These are phyloP conservation scores for Penaeus chinensis DNA, from an alignment of 1,140 invertebrate species.

Conservation along the genomic window DNA sequence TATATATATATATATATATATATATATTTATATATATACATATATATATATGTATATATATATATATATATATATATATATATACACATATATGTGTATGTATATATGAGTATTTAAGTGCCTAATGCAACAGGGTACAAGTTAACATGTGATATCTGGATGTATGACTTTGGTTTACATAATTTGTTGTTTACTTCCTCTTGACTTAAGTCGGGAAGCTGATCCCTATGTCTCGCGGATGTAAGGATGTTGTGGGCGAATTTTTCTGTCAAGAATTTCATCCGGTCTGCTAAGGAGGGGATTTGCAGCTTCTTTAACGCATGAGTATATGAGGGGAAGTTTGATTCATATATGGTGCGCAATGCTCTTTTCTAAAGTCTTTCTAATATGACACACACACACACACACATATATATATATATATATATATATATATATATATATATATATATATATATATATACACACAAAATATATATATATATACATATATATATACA, in stretches of 20 bases:
- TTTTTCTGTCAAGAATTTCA: no score
- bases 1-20: background rate
- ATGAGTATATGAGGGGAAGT: no score
- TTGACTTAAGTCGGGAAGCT: background rate
- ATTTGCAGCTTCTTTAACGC: no score
- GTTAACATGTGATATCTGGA: background rate
- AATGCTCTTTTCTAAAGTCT: no score
- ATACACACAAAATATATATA: background rate
- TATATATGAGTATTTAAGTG: background rate
- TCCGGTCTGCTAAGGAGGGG: no score
- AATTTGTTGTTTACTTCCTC: background rate
- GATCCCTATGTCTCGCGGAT: no score
- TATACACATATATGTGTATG: background rate
- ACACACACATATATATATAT: background rate
- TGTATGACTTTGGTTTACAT: background rate
- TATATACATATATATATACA: no score
- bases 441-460: background rate
- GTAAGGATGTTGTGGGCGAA: no score
- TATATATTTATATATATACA: background rate
- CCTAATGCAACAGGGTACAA: background rate
- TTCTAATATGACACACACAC: no score
- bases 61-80: background rate
- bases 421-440: slow-evolving; percentile 11
- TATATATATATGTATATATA: slow-evolving; percentile 3
- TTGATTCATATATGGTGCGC: no score